These are phyloP conservation scores for Gymnogyps californianus DNA, from an alignment of 2,113 vertebrate genomes.

Conservation along the genomic window DNA sequence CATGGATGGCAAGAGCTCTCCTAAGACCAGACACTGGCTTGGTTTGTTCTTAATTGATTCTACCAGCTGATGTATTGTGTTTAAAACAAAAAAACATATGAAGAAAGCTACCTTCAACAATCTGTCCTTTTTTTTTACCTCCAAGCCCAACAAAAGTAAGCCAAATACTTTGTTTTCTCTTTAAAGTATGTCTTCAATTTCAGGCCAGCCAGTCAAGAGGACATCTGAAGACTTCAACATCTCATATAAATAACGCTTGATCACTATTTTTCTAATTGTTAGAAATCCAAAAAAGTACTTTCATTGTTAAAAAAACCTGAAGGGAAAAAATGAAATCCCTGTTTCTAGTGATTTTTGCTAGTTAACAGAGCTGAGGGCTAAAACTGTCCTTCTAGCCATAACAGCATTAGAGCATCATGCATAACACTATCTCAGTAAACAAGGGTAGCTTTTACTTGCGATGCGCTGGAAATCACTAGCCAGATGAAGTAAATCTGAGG, in stretches of 20 bases:
- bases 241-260: neutral
- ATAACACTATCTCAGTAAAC: neutral
- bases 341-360: neutral
- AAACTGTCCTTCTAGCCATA: neutral
- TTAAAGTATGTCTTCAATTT: neutral
- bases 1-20: neutral
- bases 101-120: neutral
- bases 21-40: neutral
- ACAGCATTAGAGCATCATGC: neutral
- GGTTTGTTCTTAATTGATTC: neutral
- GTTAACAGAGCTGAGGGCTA: neutral
- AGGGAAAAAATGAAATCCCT: neutral
- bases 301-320: neutral
- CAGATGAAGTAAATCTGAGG: neutral
- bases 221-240: neutral
- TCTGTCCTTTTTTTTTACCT: neutral
- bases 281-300: neutral
- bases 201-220: neutral
- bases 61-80: neutral
- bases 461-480: neutral
- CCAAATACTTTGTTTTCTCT: neutral
- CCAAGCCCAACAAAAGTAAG: neutral
- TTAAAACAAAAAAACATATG: neutral
- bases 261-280: neutral
- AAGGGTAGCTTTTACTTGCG: neutral